Base-by-base conservation (phyloP, 2,797 vertebrate genomes). In the Macropus fuliginosus region DNA sequence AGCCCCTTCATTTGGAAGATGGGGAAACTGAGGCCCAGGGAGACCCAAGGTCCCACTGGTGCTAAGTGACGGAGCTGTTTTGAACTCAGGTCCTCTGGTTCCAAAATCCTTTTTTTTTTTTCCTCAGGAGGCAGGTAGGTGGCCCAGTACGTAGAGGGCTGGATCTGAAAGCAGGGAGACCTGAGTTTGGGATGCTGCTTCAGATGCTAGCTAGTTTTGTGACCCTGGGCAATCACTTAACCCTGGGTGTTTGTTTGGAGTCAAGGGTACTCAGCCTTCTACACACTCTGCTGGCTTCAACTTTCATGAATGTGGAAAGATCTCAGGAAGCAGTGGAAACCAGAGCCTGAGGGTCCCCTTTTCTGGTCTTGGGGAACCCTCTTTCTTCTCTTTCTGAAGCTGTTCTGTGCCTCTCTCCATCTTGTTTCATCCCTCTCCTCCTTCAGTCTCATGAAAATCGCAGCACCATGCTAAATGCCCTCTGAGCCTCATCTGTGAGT, bases 401-500 rank as follows among this genome's bases (percentile, higher is more conserved):
- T 16, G 2, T 34, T n/a, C 3, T 4, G 0, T 0, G 29, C 40
- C 11, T 2, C 0, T 54, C 52, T 94, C 57, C 27, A 4, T 95
- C 59, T 56, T 28, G n/a, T 2, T 0, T 2, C 1, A 56, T 2
- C 1, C 54, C 8, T 0, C 56, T 56, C 5, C 90, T 28, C 52
- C 55, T 90, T 0, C 10, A 10, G 50, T 24, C 40, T 90, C 24
- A 29, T 55, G 10, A 21, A 91, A 81, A 55, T 91, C 93, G 66
- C 31, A 0, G 8, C 54, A 56, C 52, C 56, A 31, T 8, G 40
- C 34, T 95, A 96, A 94, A 94, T 93, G 95, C 91, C 92, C 54
- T 31, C 91, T 46, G 56, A 95, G 94, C 94, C 87, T 52, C 46
- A 92, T 95, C 96, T 93, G 89, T 62, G 94, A 55, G 89, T 89